Percentiles rank a stretch among this genome's conserved stretches.
phyloP scores from a whole-genome alignment of 2,797 vertebrate genomes.

The Nothura maculosa region DNA sequence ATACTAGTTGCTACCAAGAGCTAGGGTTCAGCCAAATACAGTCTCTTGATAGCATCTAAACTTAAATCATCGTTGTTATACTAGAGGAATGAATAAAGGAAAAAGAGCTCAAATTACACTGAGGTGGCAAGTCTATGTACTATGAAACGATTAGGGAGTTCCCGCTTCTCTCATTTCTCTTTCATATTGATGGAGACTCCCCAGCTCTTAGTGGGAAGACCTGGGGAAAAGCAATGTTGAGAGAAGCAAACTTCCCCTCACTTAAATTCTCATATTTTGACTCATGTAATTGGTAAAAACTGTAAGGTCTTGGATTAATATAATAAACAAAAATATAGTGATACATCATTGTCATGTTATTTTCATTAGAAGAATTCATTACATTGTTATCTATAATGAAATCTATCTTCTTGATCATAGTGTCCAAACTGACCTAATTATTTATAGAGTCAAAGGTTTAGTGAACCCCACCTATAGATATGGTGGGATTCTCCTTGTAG shows the following conservation, averaged over 20 bases:
- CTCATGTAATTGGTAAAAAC: not conserved
- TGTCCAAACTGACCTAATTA: not conserved
- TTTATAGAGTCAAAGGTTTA: not conserved
- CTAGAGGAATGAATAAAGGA: not conserved
- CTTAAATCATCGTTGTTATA: not conserved
- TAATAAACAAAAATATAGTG: not conserved
- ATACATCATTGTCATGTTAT: not conserved
- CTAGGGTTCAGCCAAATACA: not conserved
- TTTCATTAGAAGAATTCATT: conserved; percentile 7
- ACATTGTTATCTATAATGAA: not conserved
- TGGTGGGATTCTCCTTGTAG: not conserved
- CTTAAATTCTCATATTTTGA: not conserved
- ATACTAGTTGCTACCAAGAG: not conserved
- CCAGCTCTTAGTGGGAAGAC: not conserved
- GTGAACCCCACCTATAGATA: not conserved
- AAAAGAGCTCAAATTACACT: not conserved
- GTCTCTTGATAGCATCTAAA: not conserved
- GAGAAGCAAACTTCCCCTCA: not conserved
- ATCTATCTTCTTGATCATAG: not conserved
- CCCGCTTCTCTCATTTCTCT: not conserved
- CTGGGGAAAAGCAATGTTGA: not conserved
- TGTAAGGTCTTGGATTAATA: not conserved
- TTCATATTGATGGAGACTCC: not conserved
- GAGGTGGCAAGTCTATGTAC: not conserved
- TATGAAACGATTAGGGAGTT: not conserved